Base-by-base conservation (phyloP, 2,797 vertebrate genomes). In the Hippocampus kuda region DNA sequence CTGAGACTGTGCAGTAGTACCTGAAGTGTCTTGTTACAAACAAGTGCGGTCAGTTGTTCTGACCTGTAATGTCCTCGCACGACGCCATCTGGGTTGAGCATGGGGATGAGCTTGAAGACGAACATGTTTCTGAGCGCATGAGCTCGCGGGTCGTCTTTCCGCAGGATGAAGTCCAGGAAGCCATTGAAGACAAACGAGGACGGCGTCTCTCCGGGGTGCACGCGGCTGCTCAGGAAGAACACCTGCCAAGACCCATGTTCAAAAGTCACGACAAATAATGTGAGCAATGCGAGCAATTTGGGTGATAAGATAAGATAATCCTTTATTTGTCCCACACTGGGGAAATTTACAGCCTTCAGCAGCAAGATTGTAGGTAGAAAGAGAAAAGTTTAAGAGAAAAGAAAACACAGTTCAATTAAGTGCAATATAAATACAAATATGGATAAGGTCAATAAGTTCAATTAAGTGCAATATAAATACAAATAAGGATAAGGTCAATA, bases 121-220 rank as follows among this genome's bases (percentile, higher is more conserved):
- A 97, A 99, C 89, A 94, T 93, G 66, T 91, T 91, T 15, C 96
- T 88, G n/a, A 99, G 91, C 44, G 85, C 89, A 48, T 95, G 92
- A 26, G 97, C 95, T 0, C 97, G 94, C 0, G 95, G 95, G 70
- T 99, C 97, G 5, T 98, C 93, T 79, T 87, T 92, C 73, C 94
- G 91, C 68, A 98, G 85, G 79, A 99, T 95, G 79, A 99, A 99
- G 78, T 93, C 92, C 76, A 99, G 89, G 84, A 99, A 99, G 60
- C 96, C 97, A 0, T 97, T 98, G 77, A 99, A 98, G 70, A 99
- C 97, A 0, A 98, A 99, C 72, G 96, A 98, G 7, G 97, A 94
- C 0, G 97, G 97, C 0, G 96, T 99, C 85, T 99, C 97, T 3
- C 97, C 97, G 0, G 97, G 97, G 71, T 99, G 97, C 18, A 99